A percentile compares a stretch with the other conserved stretches of the same genome.
Conservation (phyloP, 53 echinoderm and acorn worm genomes). For the Astropecten irregularis region DNA sequence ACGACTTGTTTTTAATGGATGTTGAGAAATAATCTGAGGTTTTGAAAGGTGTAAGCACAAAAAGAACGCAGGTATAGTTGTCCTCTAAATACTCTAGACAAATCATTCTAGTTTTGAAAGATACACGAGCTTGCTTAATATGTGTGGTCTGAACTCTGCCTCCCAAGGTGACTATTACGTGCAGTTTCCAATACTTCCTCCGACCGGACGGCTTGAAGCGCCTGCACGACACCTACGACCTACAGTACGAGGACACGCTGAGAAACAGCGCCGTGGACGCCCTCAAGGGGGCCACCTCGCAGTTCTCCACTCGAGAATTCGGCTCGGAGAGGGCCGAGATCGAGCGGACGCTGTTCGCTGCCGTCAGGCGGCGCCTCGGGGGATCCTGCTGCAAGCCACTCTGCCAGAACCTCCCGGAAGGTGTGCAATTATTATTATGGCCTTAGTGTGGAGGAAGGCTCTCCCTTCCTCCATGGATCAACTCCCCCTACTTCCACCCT, state of each 20-base stretch:
- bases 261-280: constrained; percentile 69
- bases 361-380: constrained; percentile 67
- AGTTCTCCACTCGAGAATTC: constrained; percentile 68
- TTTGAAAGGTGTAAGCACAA: too few species aligned
- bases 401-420: constrained; percentile 61
- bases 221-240: constrained; percentile 73
- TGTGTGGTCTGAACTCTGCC: not conserved
- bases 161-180: constrained; percentile 70
- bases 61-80: too few species aligned
- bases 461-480: not conserved
- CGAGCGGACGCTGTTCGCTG: constrained; percentile 62
- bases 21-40: too few species aligned
- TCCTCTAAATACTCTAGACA: too few species aligned
- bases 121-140: not conserved
- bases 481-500: too few species aligned
- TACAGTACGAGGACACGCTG: constrained; percentile 68
- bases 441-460: not conserved
- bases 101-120: not conserved
- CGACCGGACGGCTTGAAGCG: constrained; percentile 64
- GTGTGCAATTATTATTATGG: too few species aligned
- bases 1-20: too few species aligned
- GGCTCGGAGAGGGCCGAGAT: constrained; percentile 46
- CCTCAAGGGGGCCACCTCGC: constrained; percentile 60
- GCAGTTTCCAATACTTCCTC: constrained; percentile 74
- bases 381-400: constrained; percentile 66